Base-by-base conservation (phyloP, 2,113 vertebrate genomes). In the Suncus etruscus region DNA sequence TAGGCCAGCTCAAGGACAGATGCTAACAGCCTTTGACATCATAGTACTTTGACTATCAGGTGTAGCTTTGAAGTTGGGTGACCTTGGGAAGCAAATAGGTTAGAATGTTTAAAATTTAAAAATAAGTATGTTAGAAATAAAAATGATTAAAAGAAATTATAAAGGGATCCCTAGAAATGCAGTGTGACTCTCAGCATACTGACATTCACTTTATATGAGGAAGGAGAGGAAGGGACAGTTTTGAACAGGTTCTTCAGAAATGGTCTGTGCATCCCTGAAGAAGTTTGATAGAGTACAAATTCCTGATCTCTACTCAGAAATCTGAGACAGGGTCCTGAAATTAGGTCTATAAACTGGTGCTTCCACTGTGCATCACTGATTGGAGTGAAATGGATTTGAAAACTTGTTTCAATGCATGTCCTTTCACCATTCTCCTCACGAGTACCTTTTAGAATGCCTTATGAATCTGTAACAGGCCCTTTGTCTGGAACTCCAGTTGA, bases 321-420 rank as follows among this genome's bases (percentile, higher is more conserved):
- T 2, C 25, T 0, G 31, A 50, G 81, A 54, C 9, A 2, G 22
- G 27, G 11, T 3, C 47, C 47, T 0, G 10, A 68, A 47, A 12
- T 0, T 7, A 12, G 25, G 15, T 8, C 51, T 8, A 12, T 32
- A 20, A 24, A 50, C 10, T 3, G 47, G 11, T 0, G 4, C 45
- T 12, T n/a, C n/a, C 78, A n/a, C 14, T 0, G n/a, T 1, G 0
- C 7, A n/a, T 31, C 20, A 2, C 8, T 3, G 11, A 3, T 16
- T 15, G 11, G 25, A 39, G 32, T 63, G 65, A 84, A 69, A 24
- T 7, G n/a, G 48, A 15, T 11, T 25, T 12, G 29, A 25, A 24
- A 29, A 25, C 1, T 15, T 4, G 8, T 39, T 66, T 66, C 66
- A 27, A 3, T 11, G 32, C 20, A 18, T 1, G 20, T 4, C 8